Base-by-base conservation (phyloP, 2,113 vertebrate genomes). In the Gallinago media region DNA sequence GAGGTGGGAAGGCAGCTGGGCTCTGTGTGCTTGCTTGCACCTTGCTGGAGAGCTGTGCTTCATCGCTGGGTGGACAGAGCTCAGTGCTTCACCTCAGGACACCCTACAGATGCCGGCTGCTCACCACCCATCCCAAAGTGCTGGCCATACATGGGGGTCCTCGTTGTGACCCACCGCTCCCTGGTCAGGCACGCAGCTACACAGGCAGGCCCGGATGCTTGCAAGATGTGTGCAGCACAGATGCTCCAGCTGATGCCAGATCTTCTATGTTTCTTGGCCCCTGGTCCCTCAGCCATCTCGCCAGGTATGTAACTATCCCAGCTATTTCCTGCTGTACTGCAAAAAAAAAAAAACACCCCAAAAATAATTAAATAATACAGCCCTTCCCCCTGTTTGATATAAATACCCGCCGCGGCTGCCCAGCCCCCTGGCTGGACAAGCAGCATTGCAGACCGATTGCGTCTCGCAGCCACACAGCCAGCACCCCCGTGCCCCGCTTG, bases 241-340 rank as follows among this genome's bases (percentile, higher is more conserved):
- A 78, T 59, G 49, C 19, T 38, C 34, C 1, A 7, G 54, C 88
- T 84, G 66, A 36, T 50, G 92, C 94, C 96, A 96, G 96, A 85
- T 70, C 80, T 73, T 88, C 91, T 97, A 82, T 98, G 94, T 98
- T 97, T 94, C 97, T 98, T 98, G 98, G 98, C 97, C 16, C 40
- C 40, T 2, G 0, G 15, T 40, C 89, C 93, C 97, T 92, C 6
- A 2, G 91, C 96, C 95, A 85, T 75, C 84, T 96, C 4, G 78
- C 97, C 98, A 98, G 98, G 98, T 98, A 98, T 98, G 97, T 96
- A 98, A 97, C 96, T 95, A 98, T 98, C 97, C 96, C 97, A 97
- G 92, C 96, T 97, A 98, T 98, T 98, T 98, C 98, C 98, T 98
- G 98, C 95, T 95, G 94, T 96, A 97, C 85, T 96, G 58, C 1